phyloP scores from a whole-genome alignment of 2,113 vertebrate species.

The Prinia subflava region DNA sequence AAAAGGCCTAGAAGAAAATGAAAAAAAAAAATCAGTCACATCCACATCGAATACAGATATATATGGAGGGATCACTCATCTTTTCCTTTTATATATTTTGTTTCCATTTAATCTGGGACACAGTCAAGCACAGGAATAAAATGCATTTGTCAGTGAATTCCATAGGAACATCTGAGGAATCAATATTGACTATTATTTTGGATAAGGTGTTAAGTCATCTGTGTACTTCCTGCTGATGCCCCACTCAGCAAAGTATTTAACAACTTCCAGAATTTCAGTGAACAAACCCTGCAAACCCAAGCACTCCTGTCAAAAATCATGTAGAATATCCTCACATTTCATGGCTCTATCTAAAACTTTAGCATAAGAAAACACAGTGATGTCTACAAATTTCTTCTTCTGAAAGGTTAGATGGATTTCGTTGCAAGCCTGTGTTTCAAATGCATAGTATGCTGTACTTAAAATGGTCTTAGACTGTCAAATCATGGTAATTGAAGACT shows the following conservation, averaged over 20 bases:
- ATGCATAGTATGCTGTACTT: background rate
- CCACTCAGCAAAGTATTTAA: background rate
- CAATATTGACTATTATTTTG: background rate
- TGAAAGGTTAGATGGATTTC: background rate
- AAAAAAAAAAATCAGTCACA: background rate
- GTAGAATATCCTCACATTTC: background rate
- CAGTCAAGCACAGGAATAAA: background rate
- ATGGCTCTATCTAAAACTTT: background rate
- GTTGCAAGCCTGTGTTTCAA: background rate
- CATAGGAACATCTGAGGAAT: background rate
- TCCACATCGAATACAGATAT: background rate
- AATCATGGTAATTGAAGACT: background rate
- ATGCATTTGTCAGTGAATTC: background rate
- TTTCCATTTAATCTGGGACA: background rate
- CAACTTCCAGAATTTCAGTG: background rate
- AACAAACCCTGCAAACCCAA: background rate
- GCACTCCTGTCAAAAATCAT: background rate
- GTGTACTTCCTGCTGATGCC: background rate
- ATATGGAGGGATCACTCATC: background rate
- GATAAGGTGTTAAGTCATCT: background rate
- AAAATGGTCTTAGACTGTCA: background rate
- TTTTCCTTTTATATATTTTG: background rate
- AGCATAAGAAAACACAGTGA: background rate
- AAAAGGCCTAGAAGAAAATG: slow-evolving; percentile 74
- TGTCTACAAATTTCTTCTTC: background rate